phyloP scores from a whole-genome alignment of 2,888 invertebrate species.

The Cephus spinipes region DNA sequence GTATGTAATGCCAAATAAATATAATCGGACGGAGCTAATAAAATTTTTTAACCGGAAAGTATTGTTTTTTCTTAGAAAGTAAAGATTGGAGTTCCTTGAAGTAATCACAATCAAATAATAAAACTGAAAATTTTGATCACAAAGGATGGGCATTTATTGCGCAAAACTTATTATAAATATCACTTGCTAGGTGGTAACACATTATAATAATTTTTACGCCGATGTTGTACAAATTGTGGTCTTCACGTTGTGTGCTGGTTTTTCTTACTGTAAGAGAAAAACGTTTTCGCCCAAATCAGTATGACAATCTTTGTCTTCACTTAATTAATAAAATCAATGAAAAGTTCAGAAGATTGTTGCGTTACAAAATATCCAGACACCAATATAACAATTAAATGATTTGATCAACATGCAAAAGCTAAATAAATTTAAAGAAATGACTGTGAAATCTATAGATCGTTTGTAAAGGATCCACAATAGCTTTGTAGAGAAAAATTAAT shows the following conservation, averaged over 20 bases:
- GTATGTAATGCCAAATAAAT: neutral
- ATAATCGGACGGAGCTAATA: neutral
- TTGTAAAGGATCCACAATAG: neutral
- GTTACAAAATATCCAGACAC: neutral
- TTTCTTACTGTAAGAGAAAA: constrained; percentile 58
- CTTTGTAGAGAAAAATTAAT: neutral
- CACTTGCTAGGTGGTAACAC: constrained; percentile 36
- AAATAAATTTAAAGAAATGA: neutral
- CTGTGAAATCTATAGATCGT: neutral
- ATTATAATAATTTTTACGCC: constrained; percentile 58
- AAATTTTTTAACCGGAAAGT: neutral
- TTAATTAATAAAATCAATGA: constrained; percentile 13
- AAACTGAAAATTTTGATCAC: neutral
- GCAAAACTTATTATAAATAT: constrained; percentile 56
- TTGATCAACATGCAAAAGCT: neutral
- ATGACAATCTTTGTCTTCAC: constrained; percentile 17
- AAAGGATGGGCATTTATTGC: constrained; percentile 27
- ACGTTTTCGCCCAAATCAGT: constrained; percentile 28
- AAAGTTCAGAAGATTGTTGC: constrained; percentile 17
- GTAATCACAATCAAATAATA: neutral
- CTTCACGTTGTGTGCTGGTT: constrained; percentile 48
- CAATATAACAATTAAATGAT: constrained; percentile 13
- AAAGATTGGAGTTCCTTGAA: neutral
- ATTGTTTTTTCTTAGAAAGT: neutral
- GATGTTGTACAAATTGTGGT: constrained; percentile 46